These are phyloP conservation scores for Drosophila ananassae DNA, from an alignment of 1,140 invertebrate genomes.

Conservation along the genomic window DNA sequence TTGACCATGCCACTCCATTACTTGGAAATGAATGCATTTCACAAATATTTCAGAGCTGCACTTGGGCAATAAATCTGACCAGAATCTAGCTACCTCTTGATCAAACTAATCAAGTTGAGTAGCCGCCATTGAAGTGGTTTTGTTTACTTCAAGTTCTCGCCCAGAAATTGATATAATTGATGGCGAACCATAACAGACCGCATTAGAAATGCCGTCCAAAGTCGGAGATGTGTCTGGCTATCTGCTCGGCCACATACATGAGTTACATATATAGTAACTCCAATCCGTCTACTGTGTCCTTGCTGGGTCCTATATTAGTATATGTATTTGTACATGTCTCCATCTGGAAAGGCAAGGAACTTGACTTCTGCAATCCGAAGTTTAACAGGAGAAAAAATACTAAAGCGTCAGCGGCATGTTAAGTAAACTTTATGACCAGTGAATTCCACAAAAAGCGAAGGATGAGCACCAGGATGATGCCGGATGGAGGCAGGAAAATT, in stretches of 20 bases:
- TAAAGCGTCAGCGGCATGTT: constrained; percentile 70
- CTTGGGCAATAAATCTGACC: constrained; percentile 37
- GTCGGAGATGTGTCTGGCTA: constrained; percentile 47
- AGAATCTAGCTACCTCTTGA: constrained; percentile 27
- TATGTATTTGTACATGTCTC: constrained; percentile 19
- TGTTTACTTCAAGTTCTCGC: constrained; percentile 45
- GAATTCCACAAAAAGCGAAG: constrained; percentile 31
- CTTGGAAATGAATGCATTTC: constrained; percentile 22
- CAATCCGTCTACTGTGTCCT: constrained; percentile 7
- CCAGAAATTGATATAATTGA: constrained; percentile 79
- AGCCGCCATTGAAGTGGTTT: constrained; percentile 64
- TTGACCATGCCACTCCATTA: background rate
- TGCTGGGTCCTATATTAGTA: constrained; percentile 17
- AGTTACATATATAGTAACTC: background rate
- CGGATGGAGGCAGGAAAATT: constrained; percentile 54
- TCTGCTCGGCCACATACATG: constrained; percentile 1
- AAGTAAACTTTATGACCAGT: constrained; percentile 80
- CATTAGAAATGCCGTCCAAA: constrained; percentile 62
- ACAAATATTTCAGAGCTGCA: constrained; percentile 31
- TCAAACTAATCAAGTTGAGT: constrained; percentile 50
- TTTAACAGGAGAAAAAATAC: constrained; percentile 59
- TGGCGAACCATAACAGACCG: constrained; percentile 69
- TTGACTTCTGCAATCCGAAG: constrained; percentile 78
- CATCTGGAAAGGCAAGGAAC: constrained; percentile 72
- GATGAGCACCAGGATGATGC: constrained; percentile 3